Percentiles rank a stretch among this genome's conserved stretches.
These are phyloP conservation scores for Spodoptera frugiperda DNA, from an alignment of 1,140 invertebrate genomes.

Conservation along the genomic window DNA sequence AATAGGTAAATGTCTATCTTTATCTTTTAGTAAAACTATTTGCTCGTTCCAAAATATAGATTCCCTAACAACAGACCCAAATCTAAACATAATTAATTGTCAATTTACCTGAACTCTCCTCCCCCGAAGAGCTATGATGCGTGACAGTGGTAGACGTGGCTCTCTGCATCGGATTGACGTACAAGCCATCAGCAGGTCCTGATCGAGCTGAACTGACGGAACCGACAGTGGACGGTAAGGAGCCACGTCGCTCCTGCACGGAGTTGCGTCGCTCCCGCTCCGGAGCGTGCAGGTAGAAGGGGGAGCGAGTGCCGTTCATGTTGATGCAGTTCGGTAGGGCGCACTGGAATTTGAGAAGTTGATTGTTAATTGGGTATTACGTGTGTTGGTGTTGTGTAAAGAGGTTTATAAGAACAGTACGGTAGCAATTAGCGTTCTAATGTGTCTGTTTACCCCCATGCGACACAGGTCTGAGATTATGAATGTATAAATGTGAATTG, in stretches of 20 bases:
- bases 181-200: slow-evolving; percentile 91
- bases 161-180: slow-evolving; percentile 92
- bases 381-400: too few species aligned
- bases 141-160: slow-evolving; percentile 63
- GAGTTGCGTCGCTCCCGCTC: slow-evolving; percentile 66
- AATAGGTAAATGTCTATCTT: too few species aligned
- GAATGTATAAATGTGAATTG: too few species aligned
- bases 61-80: too few species aligned
- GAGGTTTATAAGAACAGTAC: too few species aligned
- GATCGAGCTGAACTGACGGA: slow-evolving; percentile 82
- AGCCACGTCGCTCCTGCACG: slow-evolving; percentile 66
- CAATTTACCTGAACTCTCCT: slow-evolving; percentile 80
- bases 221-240: slow-evolving; percentile 68
- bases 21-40: too few species aligned
- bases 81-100: too few species aligned
- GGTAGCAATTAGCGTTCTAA: too few species aligned
- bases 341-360: slow-evolving; percentile 78
- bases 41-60: too few species aligned
- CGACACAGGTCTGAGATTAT: too few species aligned
- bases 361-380: neutral
- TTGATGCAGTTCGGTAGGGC: slow-evolving; percentile 86
- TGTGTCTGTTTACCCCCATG: too few species aligned
- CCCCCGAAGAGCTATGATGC: slow-evolving; percentile 79
- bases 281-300: slow-evolving; percentile 92
- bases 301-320: slow-evolving; percentile 83